Evolutionary conservation across 1,140 invertebrate genomes (phyloP).

Genomic region (Ptiloglossa arizonensis): DNA sequence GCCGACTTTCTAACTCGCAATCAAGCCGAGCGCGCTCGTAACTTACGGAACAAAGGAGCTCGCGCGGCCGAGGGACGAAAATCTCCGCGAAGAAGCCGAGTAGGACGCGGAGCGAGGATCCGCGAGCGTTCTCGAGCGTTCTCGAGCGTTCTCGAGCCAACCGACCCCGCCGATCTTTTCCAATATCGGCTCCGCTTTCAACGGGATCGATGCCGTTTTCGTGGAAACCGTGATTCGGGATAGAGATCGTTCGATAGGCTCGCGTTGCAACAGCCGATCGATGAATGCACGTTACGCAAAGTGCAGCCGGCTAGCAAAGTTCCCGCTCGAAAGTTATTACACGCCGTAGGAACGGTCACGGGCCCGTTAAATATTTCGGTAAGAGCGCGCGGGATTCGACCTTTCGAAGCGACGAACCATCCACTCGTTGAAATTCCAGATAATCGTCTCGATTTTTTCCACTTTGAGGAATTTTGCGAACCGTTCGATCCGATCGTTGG

Average conservation of each 20-base stretch:
- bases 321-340: constrained; percentile 3
- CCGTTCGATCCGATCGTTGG: too few relatives aligned
- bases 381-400: background rate
- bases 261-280: constrained; percentile 1
- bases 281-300: constrained; percentile 1
- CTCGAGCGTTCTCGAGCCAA: background rate
- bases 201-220: background rate
- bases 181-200: background rate
- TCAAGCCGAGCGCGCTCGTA: constrained; percentile 75
- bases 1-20: constrained; percentile 77
- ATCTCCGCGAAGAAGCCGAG: background rate
- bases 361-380: background rate
- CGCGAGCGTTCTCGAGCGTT: background rate
- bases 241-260: constrained; percentile 1
- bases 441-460: too few relatives aligned
- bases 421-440: too few relatives aligned
- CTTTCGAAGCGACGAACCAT: background rate
- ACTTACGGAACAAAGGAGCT: constrained; percentile 73
- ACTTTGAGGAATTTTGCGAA: too few relatives aligned
- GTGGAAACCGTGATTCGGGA: background rate
- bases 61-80: constrained; percentile 51
- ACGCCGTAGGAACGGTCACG: constrained; percentile 1
- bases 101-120: background rate
- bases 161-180: constrained; percentile 15
- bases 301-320: background rate